Evolutionary conservation across 2,888 invertebrate species (phyloP).

Genomic region (Chydorus sphaericus): DNA sequence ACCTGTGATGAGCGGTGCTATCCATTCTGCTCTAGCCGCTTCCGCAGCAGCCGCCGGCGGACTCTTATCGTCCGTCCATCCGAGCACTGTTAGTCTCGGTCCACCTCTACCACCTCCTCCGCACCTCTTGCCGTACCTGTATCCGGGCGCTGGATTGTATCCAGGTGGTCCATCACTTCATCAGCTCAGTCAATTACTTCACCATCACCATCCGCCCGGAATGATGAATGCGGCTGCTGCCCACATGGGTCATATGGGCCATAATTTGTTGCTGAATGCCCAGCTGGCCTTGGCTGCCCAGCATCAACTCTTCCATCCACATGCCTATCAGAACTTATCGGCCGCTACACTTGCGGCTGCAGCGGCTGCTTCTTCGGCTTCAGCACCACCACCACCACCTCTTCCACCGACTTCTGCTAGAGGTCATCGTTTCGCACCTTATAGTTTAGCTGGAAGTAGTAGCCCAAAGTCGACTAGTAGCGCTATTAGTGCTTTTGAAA

Average conservation of each 20-base stretch:
- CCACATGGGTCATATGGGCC: slow-evolving; percentile 40
- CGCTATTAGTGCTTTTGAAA: slow-evolving; percentile 60
- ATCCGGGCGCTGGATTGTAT: slow-evolving; percentile 67
- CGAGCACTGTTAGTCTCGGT: slow-evolving; percentile 40
- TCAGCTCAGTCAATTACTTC: slow-evolving; percentile 23
- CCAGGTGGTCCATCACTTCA: slow-evolving; percentile 36
- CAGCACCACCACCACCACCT: slow-evolving; percentile 19
- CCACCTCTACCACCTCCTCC: slow-evolving; percentile 85
- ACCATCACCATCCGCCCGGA: slow-evolving; percentile 12
- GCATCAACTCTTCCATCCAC: slow-evolving; percentile 54
- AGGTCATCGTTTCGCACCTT: slow-evolving; percentile 74
- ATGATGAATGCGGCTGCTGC: slow-evolving; percentile 35
- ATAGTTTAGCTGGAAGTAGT: slow-evolving; percentile 53
- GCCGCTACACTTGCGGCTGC: slow-evolving; percentile 20
- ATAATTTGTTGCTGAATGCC: slow-evolving; percentile 72
- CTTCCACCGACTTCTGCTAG: slow-evolving; percentile 22
- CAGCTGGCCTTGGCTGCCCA: slow-evolving; percentile 76
- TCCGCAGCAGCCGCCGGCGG: slow-evolving; percentile 10
- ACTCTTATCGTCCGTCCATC: slow-evolving; percentile 12
- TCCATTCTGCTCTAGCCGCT: slow-evolving; percentile 9
- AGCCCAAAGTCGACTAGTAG: slow-evolving; percentile 23
- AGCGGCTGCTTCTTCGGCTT: slow-evolving; percentile 17
- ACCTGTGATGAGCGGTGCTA: slow-evolving; percentile 18
- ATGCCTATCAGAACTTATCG: slow-evolving; percentile 39
- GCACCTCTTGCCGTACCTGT: slow-evolving; percentile 77